Percentiles rank a stretch among this genome's conserved stretches.
These are phyloP conservation scores for Argya squamiceps DNA, from an alignment of 2,797 vertebrate species.

Conservation along the genomic window DNA sequence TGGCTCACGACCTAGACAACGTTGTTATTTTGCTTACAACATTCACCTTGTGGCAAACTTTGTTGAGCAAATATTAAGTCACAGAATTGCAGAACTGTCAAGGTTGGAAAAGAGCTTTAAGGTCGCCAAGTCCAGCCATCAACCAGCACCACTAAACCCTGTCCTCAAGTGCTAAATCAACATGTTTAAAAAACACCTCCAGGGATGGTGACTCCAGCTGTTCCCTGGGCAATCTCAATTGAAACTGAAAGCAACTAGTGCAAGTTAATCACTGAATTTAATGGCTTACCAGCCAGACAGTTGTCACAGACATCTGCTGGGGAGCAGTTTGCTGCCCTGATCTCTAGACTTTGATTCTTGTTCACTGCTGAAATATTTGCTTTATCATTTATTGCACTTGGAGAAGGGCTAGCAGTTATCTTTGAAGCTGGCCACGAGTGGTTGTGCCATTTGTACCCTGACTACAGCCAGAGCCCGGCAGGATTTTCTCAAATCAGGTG, in stretches of 20 bases:
- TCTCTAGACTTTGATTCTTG: background rate
- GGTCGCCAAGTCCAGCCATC: background rate
- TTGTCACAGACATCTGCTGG: background rate
- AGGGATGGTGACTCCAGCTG: background rate
- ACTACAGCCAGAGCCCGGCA: background rate
- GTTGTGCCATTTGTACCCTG: background rate
- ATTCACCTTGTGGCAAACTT: background rate
- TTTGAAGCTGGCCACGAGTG: background rate
- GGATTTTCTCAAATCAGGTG: background rate
- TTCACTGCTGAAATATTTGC: background rate
- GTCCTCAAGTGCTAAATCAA: background rate
- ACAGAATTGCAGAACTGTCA: fast-evolving
- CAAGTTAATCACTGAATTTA: background rate
- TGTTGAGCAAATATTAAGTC: background rate
- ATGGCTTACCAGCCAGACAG: background rate
- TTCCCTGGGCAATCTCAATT: background rate
- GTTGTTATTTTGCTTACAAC: background rate
- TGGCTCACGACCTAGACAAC: background rate
- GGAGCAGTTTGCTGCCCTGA: background rate
- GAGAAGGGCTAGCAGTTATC: background rate
- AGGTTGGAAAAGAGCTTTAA: background rate
- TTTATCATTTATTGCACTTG: background rate
- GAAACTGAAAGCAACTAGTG: background rate
- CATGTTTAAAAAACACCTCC: background rate
- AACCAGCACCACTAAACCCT: background rate